Evolutionary conservation across 2,888 invertebrate genomes (phyloP).

Genomic region (Rutpela maculata): DNA sequence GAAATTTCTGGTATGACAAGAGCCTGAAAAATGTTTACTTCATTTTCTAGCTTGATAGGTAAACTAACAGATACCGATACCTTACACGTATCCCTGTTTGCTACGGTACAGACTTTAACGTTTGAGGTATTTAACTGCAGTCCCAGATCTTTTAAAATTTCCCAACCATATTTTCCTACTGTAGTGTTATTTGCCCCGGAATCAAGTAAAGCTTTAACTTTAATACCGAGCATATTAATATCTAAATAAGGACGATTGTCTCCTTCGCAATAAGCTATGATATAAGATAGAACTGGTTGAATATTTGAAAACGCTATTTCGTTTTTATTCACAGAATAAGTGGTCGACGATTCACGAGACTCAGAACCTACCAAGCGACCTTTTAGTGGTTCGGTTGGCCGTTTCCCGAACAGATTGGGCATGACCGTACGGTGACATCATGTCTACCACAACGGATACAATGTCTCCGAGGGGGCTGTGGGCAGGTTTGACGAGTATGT

Average conservation of each 20-base stretch:
- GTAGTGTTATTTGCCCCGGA: conserved; percentile 33
- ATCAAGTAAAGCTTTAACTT: conserved; percentile 31
- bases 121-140: background rate
- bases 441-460: conserved; percentile 34
- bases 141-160: conserved; percentile 5
- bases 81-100: background rate
- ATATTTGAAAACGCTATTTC: background rate
- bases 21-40: background rate
- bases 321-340: background rate
- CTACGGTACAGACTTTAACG: background rate
- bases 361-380: conserved; percentile 18
- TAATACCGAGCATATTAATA: conserved; percentile 26
- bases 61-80: background rate
- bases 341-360: background rate
- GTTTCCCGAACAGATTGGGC: conserved; percentile 36
- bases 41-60: background rate
- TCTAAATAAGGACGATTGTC: conserved; percentile 40
- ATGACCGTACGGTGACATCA: conserved; percentile 12
- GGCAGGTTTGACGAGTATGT: conserved; percentile 8
- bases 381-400: conserved; percentile 7
- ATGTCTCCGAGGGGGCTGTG: conserved; percentile 9
- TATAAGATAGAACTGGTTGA: conserved; percentile 9
- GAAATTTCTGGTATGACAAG: background rate
- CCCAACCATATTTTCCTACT: conserved; percentile 33
- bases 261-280: conserved; percentile 20